Percentiles rank a stretch among this genome's conserved stretches.
Conservation (phyloP, 2,113 vertebrate species). For the Ariopsis seemanni region DNA sequence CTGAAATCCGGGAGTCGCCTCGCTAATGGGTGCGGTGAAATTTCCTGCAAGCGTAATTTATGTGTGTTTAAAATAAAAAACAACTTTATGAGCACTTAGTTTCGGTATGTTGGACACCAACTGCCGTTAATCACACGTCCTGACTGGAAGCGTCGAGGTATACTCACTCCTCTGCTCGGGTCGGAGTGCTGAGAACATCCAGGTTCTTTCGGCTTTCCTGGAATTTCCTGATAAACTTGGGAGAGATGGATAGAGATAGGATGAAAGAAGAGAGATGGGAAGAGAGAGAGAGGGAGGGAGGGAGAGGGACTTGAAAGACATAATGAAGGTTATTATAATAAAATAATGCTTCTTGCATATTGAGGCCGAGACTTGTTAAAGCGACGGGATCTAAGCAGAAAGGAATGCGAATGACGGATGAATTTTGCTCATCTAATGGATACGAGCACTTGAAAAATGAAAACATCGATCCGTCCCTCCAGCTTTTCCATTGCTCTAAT, state of each 20-base stretch:
- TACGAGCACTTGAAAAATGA: conserved; percentile 60
- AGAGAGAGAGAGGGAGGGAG: not conserved
- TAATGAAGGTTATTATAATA: conserved; percentile 51
- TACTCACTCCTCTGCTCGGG: not conserved
- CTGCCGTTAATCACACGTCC: conserved; percentile 28
- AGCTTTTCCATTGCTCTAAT: conserved; percentile 56
- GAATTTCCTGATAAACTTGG: not conserved
- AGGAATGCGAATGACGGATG: conserved; percentile 58
- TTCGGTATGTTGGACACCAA: conserved; percentile 28
- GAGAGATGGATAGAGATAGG: not conserved
- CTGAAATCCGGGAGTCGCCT: conserved; percentile 30
- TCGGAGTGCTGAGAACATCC: conserved; percentile 1
- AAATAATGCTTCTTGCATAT: conserved; percentile 52
- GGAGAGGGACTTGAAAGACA: conserved; percentile 46
- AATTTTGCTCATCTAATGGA: conserved; percentile 57
- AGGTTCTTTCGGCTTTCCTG: not conserved
- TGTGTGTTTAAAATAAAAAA: conserved; percentile 20
- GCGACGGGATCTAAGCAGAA: conserved; percentile 55
- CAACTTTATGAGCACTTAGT: conserved; percentile 49
- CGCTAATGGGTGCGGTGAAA: conserved; percentile 46
- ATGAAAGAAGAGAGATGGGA: not conserved
- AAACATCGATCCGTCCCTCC: conserved; percentile 55
- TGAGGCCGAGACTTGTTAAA: conserved; percentile 57
- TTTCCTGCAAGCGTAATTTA: conserved; percentile 44
- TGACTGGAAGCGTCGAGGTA: conserved; percentile 24